Conservation (phyloP, 92 coral and sea anemone species). For the Palythoa heliodiscus region DNA sequence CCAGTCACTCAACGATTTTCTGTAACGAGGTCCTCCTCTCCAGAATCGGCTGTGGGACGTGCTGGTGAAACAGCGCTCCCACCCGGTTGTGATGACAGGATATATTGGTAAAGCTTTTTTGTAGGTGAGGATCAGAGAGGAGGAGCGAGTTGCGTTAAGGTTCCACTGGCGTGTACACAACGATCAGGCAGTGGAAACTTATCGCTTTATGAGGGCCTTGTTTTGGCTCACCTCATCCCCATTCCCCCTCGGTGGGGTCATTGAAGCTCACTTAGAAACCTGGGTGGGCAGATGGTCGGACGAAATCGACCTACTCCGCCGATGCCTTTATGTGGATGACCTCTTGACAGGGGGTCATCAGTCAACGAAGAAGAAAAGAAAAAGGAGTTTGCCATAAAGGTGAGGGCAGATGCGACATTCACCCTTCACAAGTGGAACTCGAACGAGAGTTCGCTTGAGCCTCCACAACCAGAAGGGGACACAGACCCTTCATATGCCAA, state of each 20-base stretch:
- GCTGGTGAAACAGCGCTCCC: background rate
- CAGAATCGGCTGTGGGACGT: background rate
- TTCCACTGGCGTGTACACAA: background rate
- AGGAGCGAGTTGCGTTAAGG: background rate
- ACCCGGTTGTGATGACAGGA: background rate
- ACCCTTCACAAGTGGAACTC: slow-evolving; percentile 50
- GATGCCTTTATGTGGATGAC: slow-evolving; percentile 47
- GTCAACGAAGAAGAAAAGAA: slow-evolving; percentile 26
- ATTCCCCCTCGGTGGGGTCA: slow-evolving; percentile 44
- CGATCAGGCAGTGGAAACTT: slow-evolving; percentile 20
- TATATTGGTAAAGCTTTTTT: background rate
- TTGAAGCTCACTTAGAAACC: slow-evolving; percentile 44
- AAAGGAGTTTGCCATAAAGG: slow-evolving; percentile 33
- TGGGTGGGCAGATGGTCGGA: slow-evolving; percentile 43
- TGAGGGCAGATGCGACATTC: slow-evolving; percentile 46
- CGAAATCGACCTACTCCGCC: slow-evolving; percentile 35
- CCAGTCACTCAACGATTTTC: background rate
- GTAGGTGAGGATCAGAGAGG: background rate
- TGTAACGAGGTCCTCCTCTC: background rate
- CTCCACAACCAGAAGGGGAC: background rate
- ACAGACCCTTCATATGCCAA: background rate
- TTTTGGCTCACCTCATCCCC: slow-evolving; percentile 50
- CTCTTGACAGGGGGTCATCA: slow-evolving; percentile 46
- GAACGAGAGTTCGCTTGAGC: slow-evolving; percentile 4
- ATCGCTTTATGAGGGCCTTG: slow-evolving; percentile 37